Evolutionary conservation across 2,113 vertebrate genomes (phyloP), one percentile per base, ranked within the genome.

Genomic region (Melanotaenia duboulayi): DNA sequence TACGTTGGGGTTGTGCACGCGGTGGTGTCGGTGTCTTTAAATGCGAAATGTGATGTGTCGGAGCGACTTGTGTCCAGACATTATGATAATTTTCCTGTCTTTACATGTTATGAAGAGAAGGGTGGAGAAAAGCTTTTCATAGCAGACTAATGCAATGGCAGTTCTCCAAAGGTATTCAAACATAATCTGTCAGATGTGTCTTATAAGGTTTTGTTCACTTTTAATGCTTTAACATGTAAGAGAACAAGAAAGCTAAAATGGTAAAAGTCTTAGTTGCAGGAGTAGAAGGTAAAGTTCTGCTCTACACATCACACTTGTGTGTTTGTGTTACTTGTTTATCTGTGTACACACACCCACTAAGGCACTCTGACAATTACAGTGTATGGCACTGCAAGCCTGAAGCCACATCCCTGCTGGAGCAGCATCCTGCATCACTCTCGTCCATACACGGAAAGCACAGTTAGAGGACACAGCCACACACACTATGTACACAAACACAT

Each of bases 321-420:
- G 64, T 69, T 11, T 12, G 60, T 59, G 56, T 69, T 75, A 78
- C 71, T 71, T 39, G 39, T 54, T 76, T 78, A 68, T 84, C 56
- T 74, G 74, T 50, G 49, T 48, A 59, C 72, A 80, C 60, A 60
- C 40, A 42, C 57, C 49, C 71, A 71, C 61, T 67, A 48, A 74
- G 44, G 63, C 71, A 35, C 80, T 77, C 88, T 92, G 88, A 91
- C 89, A 87, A 84, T 91, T 91, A 93, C 85, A 83, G 78, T 71
- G 74, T 70, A 66, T 89, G 87, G 83, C 90, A 91, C 68, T 85
- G 79, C 90, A 87, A 92, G 88, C 92, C 91, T 81, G 81, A 78
- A 91, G 90, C 83, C 69, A 81, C 78, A 75, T 86, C 76, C 77
- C 80, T 81, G 80, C 85, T 78, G 58, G 60, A 83, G 61, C 85